A percentile compares a stretch with the other conserved stretches of the same genome.
These are phyloP conservation scores for Epistrophe eligans DNA, from an alignment of 2,888 invertebrate genomes.

Conservation along the genomic window DNA sequence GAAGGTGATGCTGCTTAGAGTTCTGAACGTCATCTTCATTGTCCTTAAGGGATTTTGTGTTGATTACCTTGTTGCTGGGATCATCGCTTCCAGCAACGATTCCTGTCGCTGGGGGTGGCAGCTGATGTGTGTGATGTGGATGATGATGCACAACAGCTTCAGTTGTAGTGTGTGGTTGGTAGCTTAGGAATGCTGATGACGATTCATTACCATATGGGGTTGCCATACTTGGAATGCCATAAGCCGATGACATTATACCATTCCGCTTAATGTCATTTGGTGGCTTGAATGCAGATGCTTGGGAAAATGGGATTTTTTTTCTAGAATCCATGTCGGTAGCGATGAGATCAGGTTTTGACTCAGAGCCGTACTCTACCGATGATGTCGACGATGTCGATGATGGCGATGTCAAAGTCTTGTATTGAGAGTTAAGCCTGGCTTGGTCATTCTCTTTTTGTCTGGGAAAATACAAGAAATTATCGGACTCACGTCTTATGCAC, in stretches of 20 bases:
- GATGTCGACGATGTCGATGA: constrained; percentile 54
- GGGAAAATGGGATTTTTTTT: constrained; percentile 87
- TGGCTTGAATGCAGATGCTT: constrained; percentile 92
- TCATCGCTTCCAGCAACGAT: constrained; percentile 77
- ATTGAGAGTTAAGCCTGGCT: constrained; percentile 82
- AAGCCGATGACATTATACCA: constrained; percentile 78
- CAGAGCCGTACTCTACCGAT: constrained; percentile 72
- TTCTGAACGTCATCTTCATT: constrained; percentile 73
- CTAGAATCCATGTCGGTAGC: constrained; percentile 68
- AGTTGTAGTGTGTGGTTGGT: constrained; percentile 76
- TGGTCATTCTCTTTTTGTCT: constrained; percentile 84
- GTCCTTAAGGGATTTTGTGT: constrained; percentile 76
- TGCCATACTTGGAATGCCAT: constrained; percentile 70
- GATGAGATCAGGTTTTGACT: constrained; percentile 48
- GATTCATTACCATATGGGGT: constrained; percentile 71
- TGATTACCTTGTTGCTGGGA: constrained; percentile 76
- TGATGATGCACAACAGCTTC: constrained; percentile 61
- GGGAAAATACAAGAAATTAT: constrained; percentile 85
- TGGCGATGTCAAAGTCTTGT: constrained; percentile 73
- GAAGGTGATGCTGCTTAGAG: constrained; percentile 69
- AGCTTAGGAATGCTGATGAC: constrained; percentile 79
- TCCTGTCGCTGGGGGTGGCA: constrained; percentile 72
- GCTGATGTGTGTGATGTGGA: constrained; percentile 70
- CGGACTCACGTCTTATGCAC: constrained; percentile 85
- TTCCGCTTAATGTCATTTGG: constrained; percentile 88